These are phyloP conservation scores for Limosa lapponica DNA, from an alignment of 2,797 vertebrate genomes.

Conservation along the genomic window DNA sequence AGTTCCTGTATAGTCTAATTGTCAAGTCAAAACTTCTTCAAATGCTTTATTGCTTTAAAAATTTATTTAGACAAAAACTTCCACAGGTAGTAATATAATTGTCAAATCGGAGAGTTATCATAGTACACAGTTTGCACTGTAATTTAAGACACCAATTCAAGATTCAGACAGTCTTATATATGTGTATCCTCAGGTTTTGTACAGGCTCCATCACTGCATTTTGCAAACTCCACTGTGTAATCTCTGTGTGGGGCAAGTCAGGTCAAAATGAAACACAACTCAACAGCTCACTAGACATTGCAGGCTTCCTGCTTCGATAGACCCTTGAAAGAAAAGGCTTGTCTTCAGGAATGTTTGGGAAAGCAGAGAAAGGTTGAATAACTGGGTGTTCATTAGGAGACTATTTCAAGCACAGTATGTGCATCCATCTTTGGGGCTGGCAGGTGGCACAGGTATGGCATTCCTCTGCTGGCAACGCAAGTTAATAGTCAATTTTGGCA, in stretches of 20 bases:
- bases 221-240: background rate
- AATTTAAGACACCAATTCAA: background rate
- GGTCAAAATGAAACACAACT: background rate
- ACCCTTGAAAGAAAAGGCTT: background rate
- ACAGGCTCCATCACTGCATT: background rate
- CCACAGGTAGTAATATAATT: background rate
- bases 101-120: background rate
- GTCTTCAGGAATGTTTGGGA: background rate
- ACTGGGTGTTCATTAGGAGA: background rate
- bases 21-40: background rate
- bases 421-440: background rate
- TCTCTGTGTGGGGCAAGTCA: background rate
- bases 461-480: background rate
- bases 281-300: accelerated
- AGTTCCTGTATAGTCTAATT: background rate
- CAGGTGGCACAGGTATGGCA: background rate
- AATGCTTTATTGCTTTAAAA: background rate
- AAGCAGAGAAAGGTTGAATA: background rate
- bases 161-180: background rate
- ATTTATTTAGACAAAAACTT: background rate
- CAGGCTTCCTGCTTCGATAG: background rate
- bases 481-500: background rate
- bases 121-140: background rate
- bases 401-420: background rate
- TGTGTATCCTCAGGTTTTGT: background rate